phyloP scores from a whole-genome alignment of 2,888 invertebrate genomes.

The Phaonia tiefii region DNA sequence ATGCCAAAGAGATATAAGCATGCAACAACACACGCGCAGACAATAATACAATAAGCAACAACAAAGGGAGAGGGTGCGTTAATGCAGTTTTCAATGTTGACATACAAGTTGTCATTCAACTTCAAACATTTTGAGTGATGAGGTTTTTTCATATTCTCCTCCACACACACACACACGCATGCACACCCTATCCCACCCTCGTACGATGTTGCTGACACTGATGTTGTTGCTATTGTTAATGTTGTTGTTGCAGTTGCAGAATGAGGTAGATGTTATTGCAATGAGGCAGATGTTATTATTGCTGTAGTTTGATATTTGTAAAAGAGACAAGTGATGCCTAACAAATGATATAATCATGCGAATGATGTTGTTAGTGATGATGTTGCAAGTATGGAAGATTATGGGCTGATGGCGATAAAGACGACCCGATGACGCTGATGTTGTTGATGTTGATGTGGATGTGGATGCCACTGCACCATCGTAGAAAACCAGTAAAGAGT shows the following conservation, averaged over 20 bases:
- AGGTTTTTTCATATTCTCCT: constrained; percentile 35
- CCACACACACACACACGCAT: too few relatives aligned
- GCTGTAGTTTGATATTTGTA: constrained; percentile 23
- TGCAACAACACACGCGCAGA: not conserved
- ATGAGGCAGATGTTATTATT: not conserved
- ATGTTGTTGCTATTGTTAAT: not conserved
- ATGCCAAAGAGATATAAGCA: too few relatives aligned
- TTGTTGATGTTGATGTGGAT: not conserved
- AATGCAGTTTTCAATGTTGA: constrained; percentile 68
- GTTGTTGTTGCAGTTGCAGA: not conserved
- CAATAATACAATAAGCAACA: not conserved
- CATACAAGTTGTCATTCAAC: constrained; percentile 68
- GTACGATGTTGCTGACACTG: constrained; percentile 2
- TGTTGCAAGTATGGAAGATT: constrained; percentile 46
- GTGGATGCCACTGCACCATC: constrained; percentile 24
- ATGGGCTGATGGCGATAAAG: not conserved
- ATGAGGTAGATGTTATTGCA: not conserved
- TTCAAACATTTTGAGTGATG: constrained; percentile 58
- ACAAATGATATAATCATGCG: constrained; percentile 65
- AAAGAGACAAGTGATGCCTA: constrained; percentile 60
- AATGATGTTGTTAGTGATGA: constrained; percentile 47
- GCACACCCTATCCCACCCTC: too few relatives aligned
- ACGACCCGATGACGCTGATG: not conserved
- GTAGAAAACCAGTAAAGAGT: constrained; percentile 39
- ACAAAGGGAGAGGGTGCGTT: constrained; percentile 59